Base-by-base conservation (phyloP, 2,888 invertebrate genomes). In the Thyatira batis region DNA sequence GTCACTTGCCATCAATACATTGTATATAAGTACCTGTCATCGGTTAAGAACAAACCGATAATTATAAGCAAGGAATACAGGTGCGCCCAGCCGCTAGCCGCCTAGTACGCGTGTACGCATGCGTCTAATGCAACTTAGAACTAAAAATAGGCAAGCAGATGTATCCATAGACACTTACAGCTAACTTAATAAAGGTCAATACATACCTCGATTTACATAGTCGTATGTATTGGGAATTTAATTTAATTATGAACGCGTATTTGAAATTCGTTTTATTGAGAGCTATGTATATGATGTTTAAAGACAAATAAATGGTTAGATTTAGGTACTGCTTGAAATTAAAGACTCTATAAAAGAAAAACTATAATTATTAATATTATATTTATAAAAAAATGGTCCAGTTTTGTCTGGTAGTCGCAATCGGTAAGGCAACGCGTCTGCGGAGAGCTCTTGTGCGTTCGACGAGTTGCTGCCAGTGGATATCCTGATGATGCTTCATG, bases 111-210 rank as follows among this genome's bases (percentile, higher is more conserved):
- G 60, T 59, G 63, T 50, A 8, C 46, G 51, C 54, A 48, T 54
- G 56, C 44, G 52, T 67, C 73, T 76, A 74, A 74, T 55, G 67
- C 71, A 52, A 65, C 65, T 81, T 80, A 82, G 81, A 76, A 69
- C 78, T 78, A 78, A 74, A 80, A 78, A 80, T 80, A 80, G 69
- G 49, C 33, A 21, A 62, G 84, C 84, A 84, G 82, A 83, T 82
- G 84, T 65, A 51, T 64, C 62, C 66, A 63, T 63, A 60, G 65
- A 65, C 66, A 61, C 51, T n/a, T 49, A 52, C 68, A 63, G 66
- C 69, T 69, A 73, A 65, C 71, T 67, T 68, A 61, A 60, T 54
- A 63, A 81, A 82, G 81, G 81, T 80, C 73, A 78, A 54, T 45
- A 52, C 25, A 45, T 61, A 54, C 46, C 44, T 33, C 48, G 39